A percentile compares a stretch with the other conserved stretches of the same genome.
Evolutionary conservation across 1,140 invertebrate genomes (phyloP).

Genomic region (Probaryconus sp.): DNA sequence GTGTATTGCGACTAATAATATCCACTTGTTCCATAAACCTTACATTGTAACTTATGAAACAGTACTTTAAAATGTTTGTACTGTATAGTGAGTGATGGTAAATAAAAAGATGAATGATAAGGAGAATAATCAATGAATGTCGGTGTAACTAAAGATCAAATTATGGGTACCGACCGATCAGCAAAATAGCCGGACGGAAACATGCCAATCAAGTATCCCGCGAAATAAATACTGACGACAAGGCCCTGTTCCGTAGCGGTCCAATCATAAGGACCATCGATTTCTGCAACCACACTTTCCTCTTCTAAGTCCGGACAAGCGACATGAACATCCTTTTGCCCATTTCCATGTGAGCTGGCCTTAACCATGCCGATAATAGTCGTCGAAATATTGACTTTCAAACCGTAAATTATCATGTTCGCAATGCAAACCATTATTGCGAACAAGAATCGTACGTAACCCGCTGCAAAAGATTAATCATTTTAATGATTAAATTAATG

Average conservation of each 20-base stretch:
- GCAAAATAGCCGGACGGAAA: conserved; percentile 81
- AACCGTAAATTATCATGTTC: conserved; percentile 86
- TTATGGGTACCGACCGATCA: conserved; percentile 72
- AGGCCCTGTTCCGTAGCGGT: conserved; percentile 83
- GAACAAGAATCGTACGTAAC: conserved; percentile 69
- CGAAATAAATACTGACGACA: conserved; percentile 89
- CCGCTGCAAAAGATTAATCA: conserved; percentile 45
- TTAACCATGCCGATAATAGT: conserved; percentile 93
- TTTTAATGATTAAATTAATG: background rate
- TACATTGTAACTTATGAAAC: conserved; percentile 12
- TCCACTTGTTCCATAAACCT: conserved; percentile 34
- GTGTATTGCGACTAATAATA: conserved; percentile 29
- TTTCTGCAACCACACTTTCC: conserved; percentile 26
- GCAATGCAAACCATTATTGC: conserved; percentile 77
- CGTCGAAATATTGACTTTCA: conserved; percentile 92
- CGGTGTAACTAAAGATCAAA: too few relatives aligned
- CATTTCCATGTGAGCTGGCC: conserved; percentile 77
- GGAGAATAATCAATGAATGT: too few relatives aligned
- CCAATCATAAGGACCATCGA: conserved; percentile 87
- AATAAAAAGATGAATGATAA: conserved; percentile 11
- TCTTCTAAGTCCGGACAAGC: conserved; percentile 65
- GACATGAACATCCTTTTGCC: background rate
- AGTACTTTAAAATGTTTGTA: conserved; percentile 5
- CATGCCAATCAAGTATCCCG: conserved; percentile 89
- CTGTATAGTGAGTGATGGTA: conserved; percentile 29